A percentile compares a stretch with the other conserved stretches of the same genome.
Conservation (phyloP, 2,797 vertebrate genomes). For the Scolopax rusticola region DNA sequence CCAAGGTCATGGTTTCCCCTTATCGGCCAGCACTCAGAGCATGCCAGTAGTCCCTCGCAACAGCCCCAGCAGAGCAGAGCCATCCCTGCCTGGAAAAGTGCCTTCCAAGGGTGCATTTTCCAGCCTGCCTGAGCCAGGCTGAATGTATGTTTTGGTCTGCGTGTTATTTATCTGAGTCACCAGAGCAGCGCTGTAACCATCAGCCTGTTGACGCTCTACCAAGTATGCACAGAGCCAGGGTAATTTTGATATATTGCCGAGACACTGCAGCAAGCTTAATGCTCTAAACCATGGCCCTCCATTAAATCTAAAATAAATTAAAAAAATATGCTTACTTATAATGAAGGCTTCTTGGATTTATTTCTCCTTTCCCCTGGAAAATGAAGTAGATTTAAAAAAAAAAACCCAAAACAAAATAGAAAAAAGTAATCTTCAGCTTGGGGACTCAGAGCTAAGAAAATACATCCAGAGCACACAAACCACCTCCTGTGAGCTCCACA, state of each 20-base stretch:
- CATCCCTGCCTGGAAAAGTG: neutral
- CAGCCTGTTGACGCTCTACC: neutral
- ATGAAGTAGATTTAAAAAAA: neutral
- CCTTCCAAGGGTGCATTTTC: neutral
- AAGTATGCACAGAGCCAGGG: neutral
- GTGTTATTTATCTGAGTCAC: neutral
- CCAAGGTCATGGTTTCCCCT: neutral
- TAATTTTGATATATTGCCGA: neutral
- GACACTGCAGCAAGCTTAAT: neutral
- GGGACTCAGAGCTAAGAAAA: neutral
- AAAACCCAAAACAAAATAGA: no score
- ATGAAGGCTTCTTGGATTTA: neutral
- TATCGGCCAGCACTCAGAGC: fast-evolving
- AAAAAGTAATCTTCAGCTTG: neutral
- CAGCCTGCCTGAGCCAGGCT: neutral
- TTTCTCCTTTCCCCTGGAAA: neutral
- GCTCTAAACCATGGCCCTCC: neutral
- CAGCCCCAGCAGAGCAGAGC: neutral
- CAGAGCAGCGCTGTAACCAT: neutral
- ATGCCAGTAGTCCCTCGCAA: neutral
- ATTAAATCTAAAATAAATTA: neutral
- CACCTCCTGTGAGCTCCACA: neutral
- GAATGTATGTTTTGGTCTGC: neutral
- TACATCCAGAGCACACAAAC: neutral
- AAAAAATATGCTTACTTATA: neutral